Evolutionary conservation across 2,113 vertebrate species (phyloP).

Genomic region (Plotosus lineatus): DNA sequence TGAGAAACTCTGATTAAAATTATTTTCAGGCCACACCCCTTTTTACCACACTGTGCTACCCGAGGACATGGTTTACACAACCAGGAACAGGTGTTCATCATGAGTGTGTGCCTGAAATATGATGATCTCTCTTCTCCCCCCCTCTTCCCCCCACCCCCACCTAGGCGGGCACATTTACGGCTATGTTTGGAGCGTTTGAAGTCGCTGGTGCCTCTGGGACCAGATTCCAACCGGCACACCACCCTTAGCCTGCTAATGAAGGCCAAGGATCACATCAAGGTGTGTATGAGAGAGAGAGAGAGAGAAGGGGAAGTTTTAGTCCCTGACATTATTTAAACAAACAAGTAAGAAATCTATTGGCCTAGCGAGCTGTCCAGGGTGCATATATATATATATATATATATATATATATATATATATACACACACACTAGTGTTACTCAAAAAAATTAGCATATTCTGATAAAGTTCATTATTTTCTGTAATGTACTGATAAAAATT

Average conservation of each 20-base stretch:
- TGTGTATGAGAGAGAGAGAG: no score
- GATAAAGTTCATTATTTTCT: no score
- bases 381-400: no score
- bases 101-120: conserved; percentile 30
- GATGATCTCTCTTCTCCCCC: conserved; percentile 3
- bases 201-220: conserved; percentile 86
- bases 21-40: background rate
- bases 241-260: conserved; percentile 91
- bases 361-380: no score
- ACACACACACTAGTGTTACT: no score
- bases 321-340: background rate
- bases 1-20: background rate
- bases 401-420: no score
- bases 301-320: no score
- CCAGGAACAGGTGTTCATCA: background rate
- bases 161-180: conserved; percentile 88
- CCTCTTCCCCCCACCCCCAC: background rate
- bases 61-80: background rate
- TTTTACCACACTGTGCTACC: background rate
- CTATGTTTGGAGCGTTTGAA: conserved; percentile 93
- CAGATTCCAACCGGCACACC: conserved; percentile 85
- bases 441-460: no score
- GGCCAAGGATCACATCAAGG: conserved; percentile 91
- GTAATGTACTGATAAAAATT: no score
- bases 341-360: background rate